Percentiles rank a stretch among this genome's conserved stretches.
Conservation (phyloP, 1,140 invertebrate genomes). For the Diachasma alloeum region DNA sequence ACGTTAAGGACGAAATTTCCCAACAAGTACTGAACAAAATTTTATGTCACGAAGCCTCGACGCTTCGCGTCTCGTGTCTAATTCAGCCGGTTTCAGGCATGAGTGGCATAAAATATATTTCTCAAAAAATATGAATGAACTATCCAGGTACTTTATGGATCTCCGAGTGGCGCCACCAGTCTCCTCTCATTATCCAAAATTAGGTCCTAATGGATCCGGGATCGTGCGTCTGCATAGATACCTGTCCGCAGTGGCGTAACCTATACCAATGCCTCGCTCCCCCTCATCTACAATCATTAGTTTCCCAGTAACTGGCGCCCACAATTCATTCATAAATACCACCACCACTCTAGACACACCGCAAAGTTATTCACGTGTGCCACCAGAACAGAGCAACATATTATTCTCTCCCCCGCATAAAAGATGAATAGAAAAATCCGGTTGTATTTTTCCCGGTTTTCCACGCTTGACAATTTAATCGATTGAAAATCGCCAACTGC, state of each 20-base stretch:
- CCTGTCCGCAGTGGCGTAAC: constrained; percentile 32
- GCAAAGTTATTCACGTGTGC: background rate
- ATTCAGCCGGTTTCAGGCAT: too few relatives aligned
- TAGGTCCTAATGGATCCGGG: constrained; percentile 47
- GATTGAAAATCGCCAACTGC: background rate
- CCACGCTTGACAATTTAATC: background rate
- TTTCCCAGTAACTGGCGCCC: background rate
- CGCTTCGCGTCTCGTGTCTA: too few relatives aligned
- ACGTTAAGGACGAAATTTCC: too few relatives aligned
- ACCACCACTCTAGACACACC: background rate
- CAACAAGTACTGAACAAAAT: too few relatives aligned
- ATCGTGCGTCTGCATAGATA: constrained; percentile 24
- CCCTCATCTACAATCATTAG: background rate
- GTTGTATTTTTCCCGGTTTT: background rate
- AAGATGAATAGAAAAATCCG: background rate
- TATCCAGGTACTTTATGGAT: constrained; percentile 41
- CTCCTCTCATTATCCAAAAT: constrained; percentile 52
- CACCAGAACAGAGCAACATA: background rate
- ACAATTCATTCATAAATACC: constrained; percentile 13
- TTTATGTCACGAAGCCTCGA: too few relatives aligned
- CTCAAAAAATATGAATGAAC: constrained; percentile 37
- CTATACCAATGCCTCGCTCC: background rate
- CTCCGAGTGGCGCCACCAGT: constrained; percentile 46
- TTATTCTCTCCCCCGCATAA: background rate
- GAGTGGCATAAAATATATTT: constrained; percentile 17